A percentile compares a stretch with the other conserved stretches of the same genome.
Evolutionary conservation across 35 echinoderm and acorn worm genomes (phyloP).

Genomic region (Apostichopus californicus): DNA sequence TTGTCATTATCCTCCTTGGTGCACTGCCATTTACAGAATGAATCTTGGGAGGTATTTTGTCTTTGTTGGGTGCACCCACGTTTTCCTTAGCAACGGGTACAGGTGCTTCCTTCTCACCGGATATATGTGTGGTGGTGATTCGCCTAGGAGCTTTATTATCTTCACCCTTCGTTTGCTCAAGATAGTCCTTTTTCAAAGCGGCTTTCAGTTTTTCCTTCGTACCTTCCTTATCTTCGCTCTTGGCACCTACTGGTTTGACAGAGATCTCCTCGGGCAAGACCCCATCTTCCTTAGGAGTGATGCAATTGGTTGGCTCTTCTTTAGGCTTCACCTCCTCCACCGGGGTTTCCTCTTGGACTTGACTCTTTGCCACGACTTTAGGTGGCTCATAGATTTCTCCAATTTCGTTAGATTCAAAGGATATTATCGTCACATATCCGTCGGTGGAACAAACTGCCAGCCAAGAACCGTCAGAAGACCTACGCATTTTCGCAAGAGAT

Average conservation of each 20-base stretch:
- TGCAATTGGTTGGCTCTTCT: constrained; percentile 7
- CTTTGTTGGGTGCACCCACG: not conserved
- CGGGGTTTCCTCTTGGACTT: not conserved
- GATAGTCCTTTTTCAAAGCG: not conserved
- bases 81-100: not conserved
- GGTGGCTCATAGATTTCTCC: constrained; percentile 70
- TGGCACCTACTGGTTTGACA: not conserved
- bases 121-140: constrained; percentile 8
- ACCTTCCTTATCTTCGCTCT: not conserved
- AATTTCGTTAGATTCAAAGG: constrained; percentile 88
- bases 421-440: constrained; percentile 83
- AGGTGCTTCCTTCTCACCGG: not conserved
- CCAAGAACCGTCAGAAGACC: constrained; percentile 81
- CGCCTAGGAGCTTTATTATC: constrained; percentile 31
- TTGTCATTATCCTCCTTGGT: constrained; percentile 21
- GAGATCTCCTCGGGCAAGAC: not conserved
- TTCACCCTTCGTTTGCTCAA: not conserved
- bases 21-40: not conserved
- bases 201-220: not conserved
- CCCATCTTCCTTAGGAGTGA: not conserved
- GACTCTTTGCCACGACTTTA: not conserved
- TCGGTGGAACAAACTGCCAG: constrained; percentile 86
- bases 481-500: constrained; percentile 14
- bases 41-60: not conserved
- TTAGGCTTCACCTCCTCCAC: not conserved